Conservation (phyloP, 2,888 invertebrate genomes). For the Dusona sp. region DNA sequence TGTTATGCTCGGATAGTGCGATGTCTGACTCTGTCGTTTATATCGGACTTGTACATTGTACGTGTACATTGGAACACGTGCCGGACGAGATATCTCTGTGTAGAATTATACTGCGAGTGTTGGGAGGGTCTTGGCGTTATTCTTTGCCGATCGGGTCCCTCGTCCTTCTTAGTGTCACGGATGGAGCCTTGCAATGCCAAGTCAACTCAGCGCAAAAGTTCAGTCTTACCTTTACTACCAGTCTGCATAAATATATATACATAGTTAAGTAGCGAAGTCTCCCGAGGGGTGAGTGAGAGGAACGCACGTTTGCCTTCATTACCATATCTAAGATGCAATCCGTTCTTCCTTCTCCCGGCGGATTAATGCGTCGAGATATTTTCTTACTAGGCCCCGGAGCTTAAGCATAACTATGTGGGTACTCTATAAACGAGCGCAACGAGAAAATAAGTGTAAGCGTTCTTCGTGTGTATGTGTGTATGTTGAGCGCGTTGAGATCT, state of each 20-base stretch:
- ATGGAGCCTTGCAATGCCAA: slow-evolving; percentile 66
- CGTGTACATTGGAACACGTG: slow-evolving; percentile 27
- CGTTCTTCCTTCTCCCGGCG: slow-evolving; percentile 74
- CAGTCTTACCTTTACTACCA: slow-evolving; percentile 71
- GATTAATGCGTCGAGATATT: slow-evolving; percentile 83
- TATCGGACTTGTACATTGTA: slow-evolving; percentile 39
- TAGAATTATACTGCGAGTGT: slow-evolving; percentile 43
- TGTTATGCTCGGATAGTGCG: slow-evolving; percentile 15
- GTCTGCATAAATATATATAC: slow-evolving; percentile 75
- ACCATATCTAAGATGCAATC: slow-evolving; percentile 84
- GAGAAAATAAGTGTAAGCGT: slow-evolving; percentile 23
- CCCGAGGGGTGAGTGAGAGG: slow-evolving; percentile 36
- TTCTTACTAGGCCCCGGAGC: slow-evolving; percentile 70
- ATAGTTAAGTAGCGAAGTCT: slow-evolving; percentile 17
- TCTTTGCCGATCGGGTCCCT: slow-evolving; percentile 77
- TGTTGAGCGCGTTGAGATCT: slow-evolving; percentile 56
- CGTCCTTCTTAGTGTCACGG: slow-evolving; percentile 83
- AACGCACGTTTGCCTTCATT: slow-evolving; percentile 83
- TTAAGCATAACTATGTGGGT: slow-evolving; percentile 35
- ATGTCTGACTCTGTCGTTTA: slow-evolving; percentile 40
- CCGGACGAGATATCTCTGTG: slow-evolving; percentile 41
- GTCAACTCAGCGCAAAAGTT: slow-evolving; percentile 68
- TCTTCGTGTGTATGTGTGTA: not conserved
- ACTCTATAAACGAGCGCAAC: slow-evolving; percentile 17
- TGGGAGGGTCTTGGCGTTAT: slow-evolving; percentile 75